Conservation (phyloP, 2,888 invertebrate genomes). For the Unio delphinus region DNA sequence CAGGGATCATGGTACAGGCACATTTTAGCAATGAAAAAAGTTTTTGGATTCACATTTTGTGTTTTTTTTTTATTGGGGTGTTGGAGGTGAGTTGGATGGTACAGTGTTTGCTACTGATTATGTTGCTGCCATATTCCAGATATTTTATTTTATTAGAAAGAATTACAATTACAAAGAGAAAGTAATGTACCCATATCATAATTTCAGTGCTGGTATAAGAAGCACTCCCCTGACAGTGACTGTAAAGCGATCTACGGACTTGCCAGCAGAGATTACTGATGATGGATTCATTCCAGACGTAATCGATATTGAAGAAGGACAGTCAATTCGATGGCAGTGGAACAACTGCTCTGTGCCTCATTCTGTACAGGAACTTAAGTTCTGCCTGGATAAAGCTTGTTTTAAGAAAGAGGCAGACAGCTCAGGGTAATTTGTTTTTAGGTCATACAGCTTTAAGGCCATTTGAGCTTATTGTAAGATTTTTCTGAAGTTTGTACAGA, state of each 20-base stretch:
- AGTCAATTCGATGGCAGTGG: constrained; percentile 69
- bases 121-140: too few relatives aligned
- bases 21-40: too few relatives aligned
- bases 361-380: constrained; percentile 59
- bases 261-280: constrained; percentile 63
- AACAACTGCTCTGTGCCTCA: constrained; percentile 60
- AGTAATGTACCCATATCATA: not conserved
- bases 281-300: constrained; percentile 67
- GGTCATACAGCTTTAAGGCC: not conserved
- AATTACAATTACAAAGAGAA: not conserved
- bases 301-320: constrained; percentile 69
- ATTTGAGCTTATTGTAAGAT: too few relatives aligned
- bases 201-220: constrained; percentile 61
- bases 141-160: too few relatives aligned
- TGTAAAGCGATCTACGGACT: constrained; percentile 60
- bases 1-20: too few relatives aligned
- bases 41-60: too few relatives aligned
- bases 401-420: constrained; percentile 41
- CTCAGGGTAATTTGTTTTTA: constrained; percentile 22
- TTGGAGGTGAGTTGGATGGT: too few relatives aligned
- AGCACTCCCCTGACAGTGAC: constrained; percentile 66
- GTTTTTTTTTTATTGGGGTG: too few relatives aligned
- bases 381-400: constrained; percentile 50
- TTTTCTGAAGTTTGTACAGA: too few relatives aligned
- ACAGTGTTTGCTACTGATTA: too few relatives aligned